phyloP scores from a whole-genome alignment of 2,888 invertebrate species.

The Rotaria sp. region DNA sequence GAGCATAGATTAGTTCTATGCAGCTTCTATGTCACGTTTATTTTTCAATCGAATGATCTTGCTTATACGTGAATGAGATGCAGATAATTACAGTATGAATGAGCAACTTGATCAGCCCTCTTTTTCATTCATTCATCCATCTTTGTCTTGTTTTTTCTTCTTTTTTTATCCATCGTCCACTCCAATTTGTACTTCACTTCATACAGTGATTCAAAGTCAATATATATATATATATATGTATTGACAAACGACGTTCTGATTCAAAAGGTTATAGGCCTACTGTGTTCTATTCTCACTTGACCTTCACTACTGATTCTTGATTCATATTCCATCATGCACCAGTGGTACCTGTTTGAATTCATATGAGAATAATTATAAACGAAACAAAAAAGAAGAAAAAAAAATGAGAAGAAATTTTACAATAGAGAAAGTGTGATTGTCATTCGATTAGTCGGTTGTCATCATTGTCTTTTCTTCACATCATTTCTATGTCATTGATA shows the following conservation, averaged over 20 bases:
- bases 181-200: neutral
- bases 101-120: neutral
- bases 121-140: neutral
- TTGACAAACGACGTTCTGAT: neutral
- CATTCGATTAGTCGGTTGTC: neutral
- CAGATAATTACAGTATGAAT: neutral
- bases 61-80: neutral
- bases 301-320: neutral
- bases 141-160: neutral
- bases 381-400: too few relatives aligned
- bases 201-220: neutral
- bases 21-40: neutral
- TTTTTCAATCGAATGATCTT: neutral
- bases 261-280: neutral
- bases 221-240: neutral
- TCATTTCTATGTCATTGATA: too few relatives aligned
- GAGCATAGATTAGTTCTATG: neutral
- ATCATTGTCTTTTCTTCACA: too few relatives aligned
- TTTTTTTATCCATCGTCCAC: neutral
- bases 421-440: neutral
- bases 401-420: too few relatives aligned
- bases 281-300: neutral
- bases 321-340: neutral
- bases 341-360: neutral
- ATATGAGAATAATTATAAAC: neutral